A percentile compares a stretch with the other conserved stretches of the same genome.
Evolutionary conservation across 2,113 vertebrate genomes (phyloP).

Genomic region (Uria aalge): DNA sequence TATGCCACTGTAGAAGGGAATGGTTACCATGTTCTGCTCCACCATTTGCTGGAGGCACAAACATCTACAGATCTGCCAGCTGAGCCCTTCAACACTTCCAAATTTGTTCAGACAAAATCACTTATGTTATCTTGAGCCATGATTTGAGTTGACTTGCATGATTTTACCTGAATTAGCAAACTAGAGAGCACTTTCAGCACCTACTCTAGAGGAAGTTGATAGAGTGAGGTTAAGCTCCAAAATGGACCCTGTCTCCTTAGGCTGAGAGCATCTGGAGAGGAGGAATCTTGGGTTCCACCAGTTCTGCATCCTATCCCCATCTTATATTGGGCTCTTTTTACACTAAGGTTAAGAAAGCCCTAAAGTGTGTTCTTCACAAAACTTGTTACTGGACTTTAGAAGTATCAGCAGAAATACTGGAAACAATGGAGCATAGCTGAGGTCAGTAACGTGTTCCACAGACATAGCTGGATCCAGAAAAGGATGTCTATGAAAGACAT

Average conservation of each 20-base stretch:
- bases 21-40: background rate
- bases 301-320: background rate
- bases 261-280: background rate
- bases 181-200: background rate
- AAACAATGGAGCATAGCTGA: background rate
- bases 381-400: background rate
- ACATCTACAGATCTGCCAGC: background rate
- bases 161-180: background rate
- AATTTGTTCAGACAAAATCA: background rate
- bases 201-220: background rate
- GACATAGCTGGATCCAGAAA: background rate
- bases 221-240: background rate
- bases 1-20: background rate
- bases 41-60: background rate
- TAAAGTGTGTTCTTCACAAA: background rate
- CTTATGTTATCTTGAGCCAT: background rate
- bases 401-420: background rate
- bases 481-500: rapidly evolving
- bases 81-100: background rate
- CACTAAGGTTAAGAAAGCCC: background rate
- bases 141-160: background rate
- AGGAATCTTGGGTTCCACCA: background rate
- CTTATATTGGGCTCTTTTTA: background rate
- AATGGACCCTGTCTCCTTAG: background rate
- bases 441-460: background rate